A percentile compares a stretch with the other conserved stretches of the same genome.
Conservation (phyloP, 2,888 invertebrate species). For the Leptinotarsa juncta region DNA sequence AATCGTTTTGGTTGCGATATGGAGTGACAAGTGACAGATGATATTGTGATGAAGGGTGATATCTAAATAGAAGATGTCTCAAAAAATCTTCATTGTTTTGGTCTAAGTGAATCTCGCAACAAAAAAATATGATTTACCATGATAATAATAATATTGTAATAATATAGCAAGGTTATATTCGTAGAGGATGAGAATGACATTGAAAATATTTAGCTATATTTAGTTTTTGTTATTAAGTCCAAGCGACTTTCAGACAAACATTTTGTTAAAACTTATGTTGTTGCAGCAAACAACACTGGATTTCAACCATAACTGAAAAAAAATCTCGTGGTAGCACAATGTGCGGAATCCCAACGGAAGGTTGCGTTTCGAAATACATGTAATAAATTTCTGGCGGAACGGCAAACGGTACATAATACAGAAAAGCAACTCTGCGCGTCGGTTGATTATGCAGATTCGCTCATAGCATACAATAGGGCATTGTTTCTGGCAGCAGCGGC, state of each 20-base stretch:
- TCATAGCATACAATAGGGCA: conserved; percentile 37
- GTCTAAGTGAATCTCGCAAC: too few species aligned
- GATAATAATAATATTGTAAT: too few species aligned
- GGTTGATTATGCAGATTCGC: conserved; percentile 45
- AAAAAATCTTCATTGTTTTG: too few species aligned
- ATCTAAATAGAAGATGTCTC: too few species aligned
- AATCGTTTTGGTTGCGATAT: too few species aligned
- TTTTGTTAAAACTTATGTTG: neutral
- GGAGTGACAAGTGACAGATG: too few species aligned
- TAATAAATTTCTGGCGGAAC: conserved; percentile 42
- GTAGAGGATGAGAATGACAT: too few species aligned
- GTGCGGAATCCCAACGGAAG: conserved; percentile 17
- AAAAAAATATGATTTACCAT: too few species aligned
- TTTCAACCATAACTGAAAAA: neutral
- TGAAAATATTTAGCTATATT: too few species aligned
- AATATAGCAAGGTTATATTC: too few species aligned
- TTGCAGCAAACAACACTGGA: neutral
- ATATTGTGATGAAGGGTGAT: too few species aligned
- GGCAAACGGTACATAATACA: conserved; percentile 36
- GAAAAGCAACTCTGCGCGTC: conserved; percentile 35
- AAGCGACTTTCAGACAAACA: neutral
- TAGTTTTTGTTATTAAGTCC: neutral
- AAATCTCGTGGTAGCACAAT: conserved; percentile 7
- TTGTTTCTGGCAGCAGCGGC: conserved; percentile 31
- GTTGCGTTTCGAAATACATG: conserved; percentile 20